Percentiles rank a stretch among this genome's conserved stretches.
phyloP scores from a whole-genome alignment of 2,888 invertebrate species.

The Tetrapedia diversipes region DNA sequence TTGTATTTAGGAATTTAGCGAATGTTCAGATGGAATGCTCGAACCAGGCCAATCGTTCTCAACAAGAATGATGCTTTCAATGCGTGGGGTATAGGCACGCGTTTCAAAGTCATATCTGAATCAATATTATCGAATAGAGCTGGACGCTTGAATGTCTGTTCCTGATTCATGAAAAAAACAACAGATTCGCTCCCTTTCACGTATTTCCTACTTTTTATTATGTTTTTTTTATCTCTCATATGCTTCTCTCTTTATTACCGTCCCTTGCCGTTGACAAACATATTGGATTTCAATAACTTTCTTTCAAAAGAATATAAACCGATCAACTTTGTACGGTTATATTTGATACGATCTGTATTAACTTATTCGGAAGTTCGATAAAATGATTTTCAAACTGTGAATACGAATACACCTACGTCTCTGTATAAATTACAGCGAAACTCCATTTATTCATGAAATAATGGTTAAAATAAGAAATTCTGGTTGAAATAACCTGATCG shows the following conservation, averaged over 20 bases:
- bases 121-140: constrained; percentile 31
- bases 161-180: background rate
- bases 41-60: constrained; percentile 55
- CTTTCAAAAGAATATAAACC: background rate
- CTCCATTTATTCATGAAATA: too few species aligned
- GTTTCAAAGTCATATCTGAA: constrained; percentile 31
- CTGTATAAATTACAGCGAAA: too few species aligned
- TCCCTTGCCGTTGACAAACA: background rate
- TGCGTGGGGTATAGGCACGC: constrained; percentile 14
- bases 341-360: background rate
- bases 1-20: constrained; percentile 41
- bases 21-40: constrained; percentile 35
- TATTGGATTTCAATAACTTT: background rate
- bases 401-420: too few species aligned
- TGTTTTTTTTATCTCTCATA: background rate
- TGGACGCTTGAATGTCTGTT: background rate
- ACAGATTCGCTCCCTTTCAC: background rate
- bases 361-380: too few species aligned
- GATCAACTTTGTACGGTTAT: background rate
- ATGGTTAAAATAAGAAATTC: too few species aligned
- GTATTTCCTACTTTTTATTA: background rate
- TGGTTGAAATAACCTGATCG: too few species aligned
- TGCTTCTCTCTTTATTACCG: background rate
- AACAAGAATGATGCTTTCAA: constrained; percentile 20
- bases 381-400: too few species aligned